A percentile compares a stretch with the other conserved stretches of the same genome.
phyloP scores from a whole-genome alignment of 2,888 invertebrate species.

The Pelosia muscerda region DNA sequence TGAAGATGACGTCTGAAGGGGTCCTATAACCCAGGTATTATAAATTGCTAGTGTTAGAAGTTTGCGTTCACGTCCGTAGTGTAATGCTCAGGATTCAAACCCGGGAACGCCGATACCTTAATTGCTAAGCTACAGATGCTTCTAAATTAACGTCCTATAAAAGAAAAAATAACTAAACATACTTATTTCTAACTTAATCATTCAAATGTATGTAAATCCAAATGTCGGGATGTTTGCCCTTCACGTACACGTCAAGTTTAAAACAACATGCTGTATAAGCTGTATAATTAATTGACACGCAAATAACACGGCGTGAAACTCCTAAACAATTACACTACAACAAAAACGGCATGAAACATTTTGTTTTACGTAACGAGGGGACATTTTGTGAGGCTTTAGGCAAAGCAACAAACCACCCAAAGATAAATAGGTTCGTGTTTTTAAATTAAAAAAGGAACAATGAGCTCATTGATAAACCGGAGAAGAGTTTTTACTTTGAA shows the following conservation, averaged over 20 bases:
- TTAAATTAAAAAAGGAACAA: too few relatives aligned
- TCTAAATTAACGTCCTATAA: too few relatives aligned
- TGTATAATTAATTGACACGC: constrained; percentile 5
- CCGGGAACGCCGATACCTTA: too few relatives aligned
- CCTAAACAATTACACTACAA: constrained; percentile 9
- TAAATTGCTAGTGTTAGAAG: too few relatives aligned
- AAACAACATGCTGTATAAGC: constrained; percentile 5
- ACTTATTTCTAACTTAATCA: constrained; percentile 6
- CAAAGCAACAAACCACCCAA: neutral
- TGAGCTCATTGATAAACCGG: too few relatives aligned
- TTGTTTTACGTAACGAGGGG: neutral
- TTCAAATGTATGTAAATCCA: constrained; percentile 15
- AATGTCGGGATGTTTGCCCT: constrained; percentile 18
- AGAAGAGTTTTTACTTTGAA: too few relatives aligned
- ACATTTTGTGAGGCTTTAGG: neutral
- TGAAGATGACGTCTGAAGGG: too few relatives aligned
- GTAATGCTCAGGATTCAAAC: too few relatives aligned
- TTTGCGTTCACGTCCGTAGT: too few relatives aligned
- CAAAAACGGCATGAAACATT: neutral
- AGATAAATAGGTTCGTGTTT: neutral
- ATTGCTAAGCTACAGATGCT: too few relatives aligned
- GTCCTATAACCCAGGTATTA: too few relatives aligned
- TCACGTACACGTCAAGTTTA: constrained; percentile 15
- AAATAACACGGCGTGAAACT: constrained; percentile 11
- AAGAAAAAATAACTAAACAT: neutral